Percentiles rank a stretch among this genome's conserved stretches.
These are phyloP conservation scores for Gephyroberyx darwinii DNA, from an alignment of 2,797 vertebrate species.

Conservation along the genomic window DNA sequence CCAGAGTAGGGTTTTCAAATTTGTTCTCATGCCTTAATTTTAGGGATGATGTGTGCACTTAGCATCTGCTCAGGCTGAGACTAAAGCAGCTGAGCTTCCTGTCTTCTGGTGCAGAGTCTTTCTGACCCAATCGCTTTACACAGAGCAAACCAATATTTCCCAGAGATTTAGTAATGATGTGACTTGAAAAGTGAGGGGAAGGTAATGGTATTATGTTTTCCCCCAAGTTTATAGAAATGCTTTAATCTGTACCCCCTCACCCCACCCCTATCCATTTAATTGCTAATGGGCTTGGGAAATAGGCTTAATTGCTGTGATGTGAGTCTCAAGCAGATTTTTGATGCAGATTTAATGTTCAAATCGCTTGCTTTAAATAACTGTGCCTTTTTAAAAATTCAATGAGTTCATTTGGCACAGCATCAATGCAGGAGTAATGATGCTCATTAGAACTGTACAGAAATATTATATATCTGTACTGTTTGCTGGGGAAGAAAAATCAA, in stretches of 20 bases:
- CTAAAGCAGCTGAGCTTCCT: slow-evolving; percentile 35
- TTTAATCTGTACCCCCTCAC: slow-evolving; percentile 50
- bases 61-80: slow-evolving; percentile 49
- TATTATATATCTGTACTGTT: slow-evolving; percentile 66
- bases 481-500: slow-evolving; percentile 39
- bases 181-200: background rate
- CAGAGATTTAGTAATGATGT: background rate
- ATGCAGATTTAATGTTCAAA: slow-evolving; percentile 75
- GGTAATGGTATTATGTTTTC: slow-evolving; percentile 8
- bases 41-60: slow-evolving; percentile 33
- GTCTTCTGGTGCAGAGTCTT: slow-evolving; percentile 35
- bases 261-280: slow-evolving; percentile 61
- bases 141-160: slow-evolving; percentile 28
- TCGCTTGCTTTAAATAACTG: slow-evolving; percentile 79
- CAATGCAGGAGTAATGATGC: slow-evolving; percentile 75
- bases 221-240: slow-evolving; percentile 43
- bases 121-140: slow-evolving; percentile 40
- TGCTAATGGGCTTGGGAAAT: slow-evolving; percentile 69
- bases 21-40: slow-evolving; percentile 33
- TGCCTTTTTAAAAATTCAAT: slow-evolving; percentile 73
- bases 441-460: slow-evolving; percentile 76
- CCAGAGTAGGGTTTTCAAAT: slow-evolving; percentile 38
- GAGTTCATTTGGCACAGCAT: slow-evolving; percentile 76
- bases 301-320: slow-evolving; percentile 72
- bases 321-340: slow-evolving; percentile 71